These are phyloP conservation scores for Eretmochelys imbricata DNA, from an alignment of 2,113 vertebrate genomes.

Conservation along the genomic window DNA sequence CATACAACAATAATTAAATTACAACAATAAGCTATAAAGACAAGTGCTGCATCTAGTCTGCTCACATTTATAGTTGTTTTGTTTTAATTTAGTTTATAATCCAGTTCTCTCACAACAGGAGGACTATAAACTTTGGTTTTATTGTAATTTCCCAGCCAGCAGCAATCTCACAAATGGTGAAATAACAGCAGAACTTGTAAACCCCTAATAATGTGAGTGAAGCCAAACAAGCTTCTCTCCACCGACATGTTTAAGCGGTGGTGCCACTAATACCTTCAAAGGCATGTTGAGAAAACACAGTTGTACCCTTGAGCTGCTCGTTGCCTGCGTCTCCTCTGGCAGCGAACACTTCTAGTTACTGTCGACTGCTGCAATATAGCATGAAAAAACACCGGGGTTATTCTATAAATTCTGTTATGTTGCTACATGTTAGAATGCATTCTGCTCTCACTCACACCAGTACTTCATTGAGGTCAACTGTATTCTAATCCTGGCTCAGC, in stretches of 20 bases:
- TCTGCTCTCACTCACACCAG: not conserved
- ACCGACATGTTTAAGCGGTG: not conserved
- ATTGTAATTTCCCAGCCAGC: not conserved
- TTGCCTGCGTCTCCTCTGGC: not conserved
- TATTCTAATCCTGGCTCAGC: not conserved
- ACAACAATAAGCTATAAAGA: not conserved
- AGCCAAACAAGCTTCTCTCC: not conserved
- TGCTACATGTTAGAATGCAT: not conserved
- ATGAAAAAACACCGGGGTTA: not conserved
- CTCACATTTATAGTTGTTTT: not conserved
- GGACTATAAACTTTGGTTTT: not conserved
- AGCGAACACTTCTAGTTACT: fast-evolving
- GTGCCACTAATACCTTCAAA: not conserved
- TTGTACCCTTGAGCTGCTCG: not conserved
- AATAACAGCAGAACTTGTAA: not conserved
- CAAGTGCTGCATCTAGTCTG: not conserved
- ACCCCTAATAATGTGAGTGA: not conserved
- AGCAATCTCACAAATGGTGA: not conserved
- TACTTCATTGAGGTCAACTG: not conserved
- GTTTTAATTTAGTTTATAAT: not conserved
- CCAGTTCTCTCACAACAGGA: not conserved
- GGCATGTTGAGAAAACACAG: not conserved
- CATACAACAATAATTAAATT: not conserved
- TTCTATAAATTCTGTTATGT: not conserved
- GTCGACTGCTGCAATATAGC: not conserved